Evolutionary conservation across 1,140 invertebrate genomes (phyloP).

Genomic region (Aphis gossypii): DNA sequence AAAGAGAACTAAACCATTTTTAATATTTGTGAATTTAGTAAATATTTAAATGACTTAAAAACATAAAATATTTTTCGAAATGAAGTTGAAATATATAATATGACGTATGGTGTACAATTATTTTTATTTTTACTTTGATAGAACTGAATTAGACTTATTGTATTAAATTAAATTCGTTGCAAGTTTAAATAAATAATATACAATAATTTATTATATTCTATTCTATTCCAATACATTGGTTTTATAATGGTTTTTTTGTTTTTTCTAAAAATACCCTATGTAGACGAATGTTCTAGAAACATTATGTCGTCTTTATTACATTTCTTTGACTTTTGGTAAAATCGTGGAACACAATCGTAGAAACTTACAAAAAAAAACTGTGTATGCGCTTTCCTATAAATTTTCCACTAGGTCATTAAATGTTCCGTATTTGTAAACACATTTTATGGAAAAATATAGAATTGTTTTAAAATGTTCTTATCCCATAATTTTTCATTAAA

Average conservation of each 20-base stretch:
- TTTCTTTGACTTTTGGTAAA: background rate
- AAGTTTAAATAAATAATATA: constrained; percentile 10
- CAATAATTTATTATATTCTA: background rate
- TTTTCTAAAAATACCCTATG: background rate
- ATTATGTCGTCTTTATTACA: background rate
- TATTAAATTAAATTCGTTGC: background rate
- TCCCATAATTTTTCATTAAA: background rate
- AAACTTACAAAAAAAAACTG: background rate
- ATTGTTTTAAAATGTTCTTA: background rate
- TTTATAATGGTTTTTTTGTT: background rate
- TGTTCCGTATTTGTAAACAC: background rate
- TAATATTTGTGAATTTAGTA: too few relatives aligned
- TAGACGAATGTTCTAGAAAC: background rate
- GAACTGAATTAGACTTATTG: background rate
- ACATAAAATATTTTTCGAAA: too few relatives aligned
- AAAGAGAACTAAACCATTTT: too few relatives aligned
- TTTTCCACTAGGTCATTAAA: background rate
- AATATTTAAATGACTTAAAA: too few relatives aligned
- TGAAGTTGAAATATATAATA: too few relatives aligned
- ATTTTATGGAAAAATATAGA: background rate
- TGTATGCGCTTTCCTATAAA: background rate
- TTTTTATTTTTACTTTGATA: background rate
- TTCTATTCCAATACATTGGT: background rate
- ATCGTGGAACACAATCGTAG: background rate
- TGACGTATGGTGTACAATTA: background rate